Base-by-base conservation (phyloP, 2,797 vertebrate species). In the Tympanoctomys barrerae region DNA sequence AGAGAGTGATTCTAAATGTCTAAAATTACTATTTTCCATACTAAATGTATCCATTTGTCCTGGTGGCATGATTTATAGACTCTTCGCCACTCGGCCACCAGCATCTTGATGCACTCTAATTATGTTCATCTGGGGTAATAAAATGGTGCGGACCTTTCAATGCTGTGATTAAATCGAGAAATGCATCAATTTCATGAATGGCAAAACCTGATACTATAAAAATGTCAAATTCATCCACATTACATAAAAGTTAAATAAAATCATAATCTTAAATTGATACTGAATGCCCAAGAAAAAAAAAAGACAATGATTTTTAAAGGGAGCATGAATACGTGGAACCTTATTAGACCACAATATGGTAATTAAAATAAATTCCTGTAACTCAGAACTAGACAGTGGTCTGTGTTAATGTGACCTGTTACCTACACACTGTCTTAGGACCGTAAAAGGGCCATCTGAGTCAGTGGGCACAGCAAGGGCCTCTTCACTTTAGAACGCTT, bases 61-160 rank as follows among this genome's bases (percentile, higher is more conserved):
- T 85, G 22, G 16, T 75, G 57, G 64, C 57, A 88, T 96, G 78
- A 96, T 94, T 90, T 93, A 95, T 86, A 66, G 62, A 94, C 85
- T 92, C 26, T 85, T 89, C n/a, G 81, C 36, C 52, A 54, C 2
- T 39, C 2, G 10, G 49, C 39, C 82, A 83, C 59, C 4, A 39
- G 90, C 24, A 62, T 46, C 39, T 66, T 82, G 52, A 57, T 78
- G 77, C 78, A 19, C 73, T 89, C 28, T 94, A 94, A 78, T 95
- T 93, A 90, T 24, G 36, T 91, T 94, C 61, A 75, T 79, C 68
- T 83, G 52, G 10, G 92, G 1, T 85, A 87, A 96, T 87, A 96
- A 95, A 95, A 66, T 49, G 82, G 28, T 39, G 57, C 31, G n/a
- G 21, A 52, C 21, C 24, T 78, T 92, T 73, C 54, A 24, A 80